These are phyloP conservation scores for Holcopasites calliopsidis DNA, from an alignment of 1,140 invertebrate genomes.

Conservation along the genomic window DNA sequence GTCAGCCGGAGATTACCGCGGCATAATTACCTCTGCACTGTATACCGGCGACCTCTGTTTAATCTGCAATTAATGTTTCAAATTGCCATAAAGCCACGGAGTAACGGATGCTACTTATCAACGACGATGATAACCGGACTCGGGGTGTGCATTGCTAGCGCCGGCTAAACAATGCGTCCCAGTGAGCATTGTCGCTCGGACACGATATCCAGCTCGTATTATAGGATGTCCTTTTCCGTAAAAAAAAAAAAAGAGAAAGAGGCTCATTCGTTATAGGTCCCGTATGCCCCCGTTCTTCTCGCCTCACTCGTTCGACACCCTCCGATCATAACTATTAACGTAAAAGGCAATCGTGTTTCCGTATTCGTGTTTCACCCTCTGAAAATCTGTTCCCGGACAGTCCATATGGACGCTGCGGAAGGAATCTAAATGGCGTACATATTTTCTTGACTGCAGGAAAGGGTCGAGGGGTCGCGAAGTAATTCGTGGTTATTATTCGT, in stretches of 20 bases:
- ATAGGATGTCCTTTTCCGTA: no score
- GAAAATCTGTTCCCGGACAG: constrained; percentile 23
- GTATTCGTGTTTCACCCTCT: neutral
- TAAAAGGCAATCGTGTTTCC: constrained; percentile 22
- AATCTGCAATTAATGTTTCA: constrained; percentile 79
- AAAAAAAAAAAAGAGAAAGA: no score
- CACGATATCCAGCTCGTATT: neutral
- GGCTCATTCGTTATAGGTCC: neutral
- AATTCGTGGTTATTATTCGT: constrained; percentile 77
- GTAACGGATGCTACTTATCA: constrained; percentile 77
- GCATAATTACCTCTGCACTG: constrained; percentile 73
- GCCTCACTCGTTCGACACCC: neutral
- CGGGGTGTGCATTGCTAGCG: constrained; percentile 28
- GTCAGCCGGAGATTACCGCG: constrained; percentile 75
- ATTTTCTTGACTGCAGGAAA: constrained; percentile 55
- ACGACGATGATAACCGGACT: constrained; percentile 64
- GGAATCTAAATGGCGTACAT: constrained; percentile 61
- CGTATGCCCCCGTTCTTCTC: neutral
- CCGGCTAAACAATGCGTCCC: constrained; percentile 22
- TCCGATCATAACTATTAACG: constrained; percentile 1
- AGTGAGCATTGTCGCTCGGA: constrained; percentile 19
- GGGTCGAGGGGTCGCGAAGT: constrained; percentile 42
- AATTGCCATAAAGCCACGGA: constrained; percentile 75
- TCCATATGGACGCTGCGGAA: constrained; percentile 10
- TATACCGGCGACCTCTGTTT: constrained; percentile 71